These are phyloP conservation scores for Lophotriccus pileatus DNA, from an alignment of 2,797 vertebrate species.

Conservation along the genomic window DNA sequence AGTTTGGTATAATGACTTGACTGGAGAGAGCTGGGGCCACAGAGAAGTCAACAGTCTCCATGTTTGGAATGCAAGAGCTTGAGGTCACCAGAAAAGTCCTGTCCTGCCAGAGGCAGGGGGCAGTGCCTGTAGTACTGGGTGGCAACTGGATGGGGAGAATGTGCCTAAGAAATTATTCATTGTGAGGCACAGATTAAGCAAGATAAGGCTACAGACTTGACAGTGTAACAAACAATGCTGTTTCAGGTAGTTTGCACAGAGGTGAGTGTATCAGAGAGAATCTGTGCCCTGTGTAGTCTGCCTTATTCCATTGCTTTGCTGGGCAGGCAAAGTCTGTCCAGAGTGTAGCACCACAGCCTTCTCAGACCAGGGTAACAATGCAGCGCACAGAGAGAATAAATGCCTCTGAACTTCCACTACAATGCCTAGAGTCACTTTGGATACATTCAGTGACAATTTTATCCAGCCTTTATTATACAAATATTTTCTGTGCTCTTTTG, in stretches of 20 bases:
- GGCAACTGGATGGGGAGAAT: neutral
- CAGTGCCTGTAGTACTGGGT: neutral
- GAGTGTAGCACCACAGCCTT: accelerated
- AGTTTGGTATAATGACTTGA: neutral
- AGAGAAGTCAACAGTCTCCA: neutral
- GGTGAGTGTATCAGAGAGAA: neutral
- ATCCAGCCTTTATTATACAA: neutral
- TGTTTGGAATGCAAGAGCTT: neutral
- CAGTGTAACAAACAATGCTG: neutral
- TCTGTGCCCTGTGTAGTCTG: neutral
- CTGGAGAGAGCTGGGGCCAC: neutral
- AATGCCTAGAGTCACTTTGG: neutral
- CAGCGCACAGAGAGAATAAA: neutral
- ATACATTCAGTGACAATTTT: neutral
- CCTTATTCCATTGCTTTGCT: conserved; percentile 1
- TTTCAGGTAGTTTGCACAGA: conserved; percentile 45
- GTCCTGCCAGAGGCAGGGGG: neutral
- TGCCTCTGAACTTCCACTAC: neutral
- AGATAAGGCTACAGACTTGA: neutral
- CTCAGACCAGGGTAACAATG: neutral
- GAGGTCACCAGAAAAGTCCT: conserved; percentile 28
- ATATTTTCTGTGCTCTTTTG: neutral
- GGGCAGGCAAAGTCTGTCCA: neutral
- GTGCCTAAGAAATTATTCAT: neutral
- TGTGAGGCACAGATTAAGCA: neutral